A percentile compares a stretch with the other conserved stretches of the same genome.
phyloP scores from a whole-genome alignment of 2,113 vertebrate genomes.

The Pygoscelis adeliae region DNA sequence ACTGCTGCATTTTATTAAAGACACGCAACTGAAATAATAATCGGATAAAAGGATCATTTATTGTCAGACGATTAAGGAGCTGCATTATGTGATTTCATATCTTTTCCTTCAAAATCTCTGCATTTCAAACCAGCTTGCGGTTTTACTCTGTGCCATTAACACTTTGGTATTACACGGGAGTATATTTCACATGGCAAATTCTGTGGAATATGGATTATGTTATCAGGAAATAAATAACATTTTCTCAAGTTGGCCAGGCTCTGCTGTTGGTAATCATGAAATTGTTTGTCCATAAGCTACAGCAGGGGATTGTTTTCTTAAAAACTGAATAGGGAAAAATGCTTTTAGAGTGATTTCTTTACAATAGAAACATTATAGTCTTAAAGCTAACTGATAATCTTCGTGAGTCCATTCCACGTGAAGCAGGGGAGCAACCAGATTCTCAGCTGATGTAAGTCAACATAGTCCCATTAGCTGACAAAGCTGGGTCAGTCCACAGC shows the following conservation, averaged over 20 bases:
- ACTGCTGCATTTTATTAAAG: slow-evolving; percentile 57
- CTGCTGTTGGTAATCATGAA: slow-evolving; percentile 61
- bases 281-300: slow-evolving; percentile 73
- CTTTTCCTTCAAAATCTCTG: slow-evolving; percentile 50
- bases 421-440: not conserved
- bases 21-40: slow-evolving; percentile 52
- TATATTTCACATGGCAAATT: slow-evolving; percentile 60
- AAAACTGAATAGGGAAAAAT: slow-evolving; percentile 63
- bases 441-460: not conserved
- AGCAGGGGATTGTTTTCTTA: slow-evolving; percentile 73
- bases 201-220: slow-evolving; percentile 71
- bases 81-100: slow-evolving; percentile 68
- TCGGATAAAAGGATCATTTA: slow-evolving; percentile 69
- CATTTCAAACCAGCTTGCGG: slow-evolving; percentile 67
- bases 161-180: slow-evolving; percentile 56
- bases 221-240: slow-evolving; percentile 69
- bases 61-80: slow-evolving; percentile 63
- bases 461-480: not conserved
- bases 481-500: slow-evolving; percentile 10
- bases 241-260: slow-evolving; percentile 63
- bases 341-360: slow-evolving; percentile 77
- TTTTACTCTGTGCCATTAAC: slow-evolving; percentile 72
- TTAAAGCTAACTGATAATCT: slow-evolving; percentile 55
- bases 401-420: not conserved
- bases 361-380: slow-evolving; percentile 56